phyloP scores from a whole-genome alignment of 2,113 vertebrate species.

The Acrocephalus arundinaceus region DNA sequence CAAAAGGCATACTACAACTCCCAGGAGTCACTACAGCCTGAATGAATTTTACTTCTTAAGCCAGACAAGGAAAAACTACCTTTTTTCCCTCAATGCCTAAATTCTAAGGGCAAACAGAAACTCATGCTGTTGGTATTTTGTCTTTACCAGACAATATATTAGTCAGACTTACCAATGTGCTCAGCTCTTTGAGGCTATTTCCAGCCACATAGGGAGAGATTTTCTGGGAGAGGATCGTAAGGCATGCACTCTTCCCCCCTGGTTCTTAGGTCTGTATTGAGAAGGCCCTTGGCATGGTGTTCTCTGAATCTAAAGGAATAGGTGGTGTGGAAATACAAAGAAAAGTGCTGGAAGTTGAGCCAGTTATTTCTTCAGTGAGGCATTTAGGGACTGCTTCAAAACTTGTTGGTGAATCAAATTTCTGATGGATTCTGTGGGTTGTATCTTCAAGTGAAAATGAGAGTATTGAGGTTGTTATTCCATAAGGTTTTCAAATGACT shows the following conservation, averaged over 20 bases:
- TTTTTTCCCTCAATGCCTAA: neutral
- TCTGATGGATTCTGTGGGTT: neutral
- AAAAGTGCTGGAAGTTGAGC: neutral
- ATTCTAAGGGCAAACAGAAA: neutral
- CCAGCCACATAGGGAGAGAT: neutral
- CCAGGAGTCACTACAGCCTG: slow-evolving; percentile 16
- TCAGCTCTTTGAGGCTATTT: neutral
- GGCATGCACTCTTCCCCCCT: neutral
- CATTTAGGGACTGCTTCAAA: neutral
- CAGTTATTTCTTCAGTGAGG: neutral
- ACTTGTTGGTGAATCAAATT: neutral
- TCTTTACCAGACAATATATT: neutral
- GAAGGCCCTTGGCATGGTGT: neutral
- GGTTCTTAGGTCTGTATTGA: neutral
- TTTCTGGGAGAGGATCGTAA: neutral
- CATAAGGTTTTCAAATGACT: neutral
- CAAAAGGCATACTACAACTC: neutral
- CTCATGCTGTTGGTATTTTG: neutral
- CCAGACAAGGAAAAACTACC: neutral
- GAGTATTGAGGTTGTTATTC: neutral
- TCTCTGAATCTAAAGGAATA: neutral
- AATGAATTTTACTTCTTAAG: slow-evolving; percentile 6
- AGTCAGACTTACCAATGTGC: neutral
- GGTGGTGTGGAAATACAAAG: neutral
- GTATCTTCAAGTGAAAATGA: neutral